phyloP scores from a whole-genome alignment of 2,888 invertebrate genomes.

The Clistopyga incitator region DNA sequence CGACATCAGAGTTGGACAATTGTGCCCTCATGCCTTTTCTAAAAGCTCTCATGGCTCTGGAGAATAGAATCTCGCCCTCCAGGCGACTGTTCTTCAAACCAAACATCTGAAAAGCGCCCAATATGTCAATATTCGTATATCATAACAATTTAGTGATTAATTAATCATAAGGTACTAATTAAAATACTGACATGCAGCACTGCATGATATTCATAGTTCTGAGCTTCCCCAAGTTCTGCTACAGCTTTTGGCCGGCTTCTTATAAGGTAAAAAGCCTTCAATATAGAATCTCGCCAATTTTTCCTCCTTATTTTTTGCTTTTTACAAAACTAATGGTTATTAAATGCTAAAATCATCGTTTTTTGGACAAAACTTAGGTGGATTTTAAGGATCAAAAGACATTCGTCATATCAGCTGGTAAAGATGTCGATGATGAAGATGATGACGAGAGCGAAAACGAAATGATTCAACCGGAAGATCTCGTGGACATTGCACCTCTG shows the following conservation, averaged over 20 bases:
- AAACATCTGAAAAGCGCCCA: constrained; percentile 87
- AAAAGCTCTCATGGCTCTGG: constrained; percentile 87
- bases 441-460: constrained; percentile 82
- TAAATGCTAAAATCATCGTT: neutral
- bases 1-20: constrained; percentile 80
- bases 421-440: constrained; percentile 80
- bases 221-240: constrained; percentile 47
- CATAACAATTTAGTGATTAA: constrained; percentile 1
- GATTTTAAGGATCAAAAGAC: constrained; percentile 72
- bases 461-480: constrained; percentile 80
- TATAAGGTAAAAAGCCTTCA: constrained; percentile 70
- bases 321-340: neutral
- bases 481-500: constrained; percentile 70
- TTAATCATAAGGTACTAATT: constrained; percentile 23
- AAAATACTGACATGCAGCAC: constrained; percentile 37
- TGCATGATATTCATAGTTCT: constrained; percentile 59
- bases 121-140: constrained; percentile 7
- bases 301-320: no score
- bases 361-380: constrained; percentile 67
- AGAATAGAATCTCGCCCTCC: constrained; percentile 89
- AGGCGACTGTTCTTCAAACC: constrained; percentile 88
- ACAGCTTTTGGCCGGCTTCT: constrained; percentile 68
- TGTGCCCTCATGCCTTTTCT: constrained; percentile 85
- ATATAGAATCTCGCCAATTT: neutral
- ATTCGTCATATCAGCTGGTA: constrained; percentile 78